Percentiles rank a stretch among this genome's conserved stretches.
phyloP scores from a whole-genome alignment of 2,797 vertebrate species.

The Pipistrellus pygmaeus region DNA sequence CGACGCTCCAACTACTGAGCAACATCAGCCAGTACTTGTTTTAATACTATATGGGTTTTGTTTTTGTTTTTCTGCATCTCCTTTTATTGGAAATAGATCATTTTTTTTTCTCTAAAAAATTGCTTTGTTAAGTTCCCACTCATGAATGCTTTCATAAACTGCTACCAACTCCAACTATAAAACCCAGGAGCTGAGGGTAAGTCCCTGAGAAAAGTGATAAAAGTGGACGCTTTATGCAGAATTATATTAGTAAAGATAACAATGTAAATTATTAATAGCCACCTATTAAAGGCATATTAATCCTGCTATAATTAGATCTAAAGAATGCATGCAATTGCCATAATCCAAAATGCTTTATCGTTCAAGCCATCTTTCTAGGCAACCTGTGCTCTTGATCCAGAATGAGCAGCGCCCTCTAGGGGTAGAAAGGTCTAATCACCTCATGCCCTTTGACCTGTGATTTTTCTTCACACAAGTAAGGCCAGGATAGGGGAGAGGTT shows the following conservation, averaged over 20 bases:
- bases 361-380: conserved; percentile 80
- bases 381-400: conserved; percentile 33
- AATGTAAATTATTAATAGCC: conserved; percentile 87
- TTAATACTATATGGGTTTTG: conserved; percentile 77
- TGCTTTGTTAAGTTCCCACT: conserved; percentile 81
- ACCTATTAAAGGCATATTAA: conserved; percentile 86
- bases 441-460: neutral
- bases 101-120: conserved; percentile 84
- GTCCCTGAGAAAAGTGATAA: conserved; percentile 82
- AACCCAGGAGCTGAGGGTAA: conserved; percentile 76
- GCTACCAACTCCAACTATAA: conserved; percentile 79
- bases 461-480: neutral
- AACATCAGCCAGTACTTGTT: conserved; percentile 64
- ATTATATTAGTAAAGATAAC: conserved; percentile 87
- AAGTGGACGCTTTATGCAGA: conserved; percentile 84
- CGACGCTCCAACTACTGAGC: too few relatives aligned
- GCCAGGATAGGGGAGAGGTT: neutral
- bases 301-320: conserved; percentile 84
- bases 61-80: conserved; percentile 74
- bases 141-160: conserved; percentile 79
- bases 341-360: conserved; percentile 81
- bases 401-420: neutral
- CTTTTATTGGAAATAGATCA: conserved; percentile 82
- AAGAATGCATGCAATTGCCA: conserved; percentile 82
- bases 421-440: neutral